Evolutionary conservation across 2,113 vertebrate genomes (phyloP).

Genomic region (Xenopus laevis): DNA sequence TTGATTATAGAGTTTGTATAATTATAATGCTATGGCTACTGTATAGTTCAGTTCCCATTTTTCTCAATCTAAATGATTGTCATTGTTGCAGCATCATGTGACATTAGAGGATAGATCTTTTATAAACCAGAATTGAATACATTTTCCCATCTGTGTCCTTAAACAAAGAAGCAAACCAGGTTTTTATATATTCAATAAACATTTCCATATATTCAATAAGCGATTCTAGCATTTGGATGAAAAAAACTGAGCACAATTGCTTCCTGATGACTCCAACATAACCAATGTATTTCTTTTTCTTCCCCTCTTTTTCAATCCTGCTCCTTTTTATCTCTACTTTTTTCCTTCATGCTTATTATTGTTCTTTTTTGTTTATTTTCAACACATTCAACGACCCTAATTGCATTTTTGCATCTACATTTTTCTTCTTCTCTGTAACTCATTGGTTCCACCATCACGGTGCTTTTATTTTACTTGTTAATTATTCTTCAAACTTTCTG

Average conservation of each 20-base stretch:
- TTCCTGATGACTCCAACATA: constrained; percentile 26
- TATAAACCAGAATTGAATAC: too few relatives aligned
- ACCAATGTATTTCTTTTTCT: constrained; percentile 49
- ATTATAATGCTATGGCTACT: too few relatives aligned
- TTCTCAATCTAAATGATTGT: too few relatives aligned
- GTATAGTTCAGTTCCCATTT: too few relatives aligned
- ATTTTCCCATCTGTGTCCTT: too few relatives aligned
- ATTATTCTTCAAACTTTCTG: not conserved
- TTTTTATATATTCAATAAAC: too few relatives aligned
- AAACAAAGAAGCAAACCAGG: too few relatives aligned
- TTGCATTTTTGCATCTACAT: not conserved
- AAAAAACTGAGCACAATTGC: constrained; percentile 19
- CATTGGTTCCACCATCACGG: not conserved
- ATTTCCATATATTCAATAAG: too few relatives aligned
- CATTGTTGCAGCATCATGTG: too few relatives aligned
- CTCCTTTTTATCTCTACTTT: constrained; percentile 14
- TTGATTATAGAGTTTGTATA: too few relatives aligned
- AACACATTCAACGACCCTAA: not conserved
- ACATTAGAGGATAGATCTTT: too few relatives aligned
- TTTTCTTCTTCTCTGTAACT: not conserved
- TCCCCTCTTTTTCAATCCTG: constrained; percentile 47
- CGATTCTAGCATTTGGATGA: not conserved
- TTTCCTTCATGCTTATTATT: not conserved
- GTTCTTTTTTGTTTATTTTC: not conserved
- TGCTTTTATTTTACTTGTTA: not conserved